These are phyloP conservation scores for Petroica traversi DNA, from an alignment of 2,113 vertebrate species.

Conservation along the genomic window DNA sequence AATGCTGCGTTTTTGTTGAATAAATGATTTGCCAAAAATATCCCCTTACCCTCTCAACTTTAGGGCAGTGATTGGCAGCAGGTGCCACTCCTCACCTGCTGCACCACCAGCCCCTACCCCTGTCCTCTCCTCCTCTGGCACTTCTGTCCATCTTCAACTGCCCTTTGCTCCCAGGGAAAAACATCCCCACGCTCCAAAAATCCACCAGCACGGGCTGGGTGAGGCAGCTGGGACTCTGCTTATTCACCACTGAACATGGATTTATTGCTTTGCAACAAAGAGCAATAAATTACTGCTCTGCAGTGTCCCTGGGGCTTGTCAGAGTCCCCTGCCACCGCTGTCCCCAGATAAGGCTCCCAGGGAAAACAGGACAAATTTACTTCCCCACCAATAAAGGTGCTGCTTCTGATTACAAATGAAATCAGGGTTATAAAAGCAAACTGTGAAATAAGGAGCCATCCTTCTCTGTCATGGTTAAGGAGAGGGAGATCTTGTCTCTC, in stretches of 20 bases:
- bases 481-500: neutral
- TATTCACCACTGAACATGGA: neutral
- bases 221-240: neutral
- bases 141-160: neutral
- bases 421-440: neutral
- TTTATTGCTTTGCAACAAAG: conserved; percentile 19
- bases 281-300: conserved; percentile 19
- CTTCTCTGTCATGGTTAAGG: neutral
- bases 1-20: neutral
- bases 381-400: neutral
- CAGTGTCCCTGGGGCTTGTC: neutral
- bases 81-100: neutral
- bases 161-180: neutral
- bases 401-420: neutral
- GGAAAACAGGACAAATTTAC: neutral
- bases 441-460: neutral
- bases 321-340: neutral
- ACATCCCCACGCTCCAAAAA: neutral
- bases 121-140: neutral
- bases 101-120: neutral
- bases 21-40: neutral
- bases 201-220: neutral
- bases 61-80: neutral
- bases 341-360: neutral
- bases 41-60: neutral